These are phyloP conservation scores for Dexiosoma caninum DNA, from an alignment of 2,888 invertebrate genomes.

Conservation along the genomic window DNA sequence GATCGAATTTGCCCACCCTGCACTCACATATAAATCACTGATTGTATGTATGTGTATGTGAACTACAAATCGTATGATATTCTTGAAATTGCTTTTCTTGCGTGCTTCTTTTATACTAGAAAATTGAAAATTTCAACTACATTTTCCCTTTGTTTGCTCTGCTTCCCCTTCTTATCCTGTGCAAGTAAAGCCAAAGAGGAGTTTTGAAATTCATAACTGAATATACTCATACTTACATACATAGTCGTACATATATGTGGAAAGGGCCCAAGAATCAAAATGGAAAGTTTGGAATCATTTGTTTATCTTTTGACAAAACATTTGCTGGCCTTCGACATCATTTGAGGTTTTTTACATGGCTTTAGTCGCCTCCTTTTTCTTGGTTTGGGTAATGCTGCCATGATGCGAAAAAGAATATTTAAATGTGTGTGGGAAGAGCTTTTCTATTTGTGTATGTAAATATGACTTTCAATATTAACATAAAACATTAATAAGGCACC, in stretches of 20 bases:
- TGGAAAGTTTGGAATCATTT: constrained; percentile 54
- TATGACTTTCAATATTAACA: constrained; percentile 40
- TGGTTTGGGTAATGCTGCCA: not conserved
- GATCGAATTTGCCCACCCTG: too few species aligned
- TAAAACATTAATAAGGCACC: constrained; percentile 41
- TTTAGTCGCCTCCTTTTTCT: not conserved
- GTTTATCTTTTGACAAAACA: constrained; percentile 57
- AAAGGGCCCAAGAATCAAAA: constrained; percentile 24
- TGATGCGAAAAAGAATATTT: not conserved
- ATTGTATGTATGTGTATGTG: too few species aligned
- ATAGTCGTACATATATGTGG: too few species aligned
- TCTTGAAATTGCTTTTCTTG: not conserved
- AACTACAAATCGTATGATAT: not conserved
- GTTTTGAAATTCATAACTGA: constrained; percentile 40
- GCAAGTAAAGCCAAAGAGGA: not conserved
- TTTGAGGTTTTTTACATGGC: constrained; percentile 23
- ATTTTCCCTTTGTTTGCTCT: not conserved
- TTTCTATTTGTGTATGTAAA: not conserved
- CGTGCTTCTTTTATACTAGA: not conserved
- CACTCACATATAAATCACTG: too few species aligned
- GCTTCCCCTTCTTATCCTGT: not conserved
- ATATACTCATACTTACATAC: not conserved
- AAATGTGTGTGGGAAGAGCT: not conserved
- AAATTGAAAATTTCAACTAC: too few species aligned
- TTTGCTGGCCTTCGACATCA: constrained; percentile 39